Conservation (phyloP, 2,797 vertebrate species). For the Poeciliopsis presidionis region DNA sequence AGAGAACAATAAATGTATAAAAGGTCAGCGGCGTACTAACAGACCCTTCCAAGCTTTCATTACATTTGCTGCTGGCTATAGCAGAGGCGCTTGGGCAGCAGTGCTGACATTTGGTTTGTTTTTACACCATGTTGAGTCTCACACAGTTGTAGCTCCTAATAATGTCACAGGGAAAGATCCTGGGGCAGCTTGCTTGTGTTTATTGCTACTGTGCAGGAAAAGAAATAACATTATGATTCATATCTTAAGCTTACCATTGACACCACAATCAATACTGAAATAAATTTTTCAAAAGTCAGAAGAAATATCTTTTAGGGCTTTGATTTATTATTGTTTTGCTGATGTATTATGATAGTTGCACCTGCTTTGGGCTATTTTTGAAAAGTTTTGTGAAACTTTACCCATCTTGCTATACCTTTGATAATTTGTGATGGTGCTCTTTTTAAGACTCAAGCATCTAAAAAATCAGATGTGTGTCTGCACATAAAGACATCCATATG, state of each 20-base stretch:
- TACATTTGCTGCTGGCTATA: slow-evolving; percentile 76
- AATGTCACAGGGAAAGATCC: slow-evolving; percentile 82
- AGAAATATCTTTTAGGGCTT: slow-evolving; percentile 24
- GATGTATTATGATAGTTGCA: slow-evolving; percentile 4
- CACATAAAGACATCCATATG: slow-evolving; percentile 55
- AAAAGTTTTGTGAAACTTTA: slow-evolving; percentile 11
- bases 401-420: slow-evolving; percentile 2
- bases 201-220: slow-evolving; percentile 74
- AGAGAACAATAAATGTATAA: slow-evolving; percentile 79
- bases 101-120: slow-evolving; percentile 86
- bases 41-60: slow-evolving; percentile 81
- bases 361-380: background rate
- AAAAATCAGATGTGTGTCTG: slow-evolving; percentile 45
- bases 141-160: slow-evolving; percentile 80
- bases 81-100: slow-evolving; percentile 68
- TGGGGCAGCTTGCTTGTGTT: slow-evolving; percentile 66
- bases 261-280: slow-evolving; percentile 68
- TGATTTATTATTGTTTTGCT: slow-evolving; percentile 13
- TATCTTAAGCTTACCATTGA: slow-evolving; percentile 54
- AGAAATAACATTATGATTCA: slow-evolving; percentile 57
- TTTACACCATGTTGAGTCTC: slow-evolving; percentile 80
- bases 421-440: slow-evolving; percentile 38
- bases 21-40: slow-evolving; percentile 84
- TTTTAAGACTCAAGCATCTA: slow-evolving; percentile 25
- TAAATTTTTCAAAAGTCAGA: slow-evolving; percentile 37